phyloP scores from a whole-genome alignment of 2,888 invertebrate genomes.

The Xanthia icteritia region DNA sequence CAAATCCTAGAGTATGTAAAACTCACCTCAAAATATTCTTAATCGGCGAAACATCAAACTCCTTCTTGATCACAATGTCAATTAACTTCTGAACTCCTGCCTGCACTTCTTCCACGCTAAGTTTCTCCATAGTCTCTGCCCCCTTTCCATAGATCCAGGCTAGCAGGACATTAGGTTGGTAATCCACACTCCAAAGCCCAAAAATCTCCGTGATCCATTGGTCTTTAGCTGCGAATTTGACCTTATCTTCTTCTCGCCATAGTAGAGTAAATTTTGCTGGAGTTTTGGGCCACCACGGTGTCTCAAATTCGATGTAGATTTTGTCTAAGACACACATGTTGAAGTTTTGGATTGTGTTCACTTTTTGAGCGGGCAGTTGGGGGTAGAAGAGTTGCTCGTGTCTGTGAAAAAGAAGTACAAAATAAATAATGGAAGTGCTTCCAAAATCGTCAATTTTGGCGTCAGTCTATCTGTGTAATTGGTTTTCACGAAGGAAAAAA shows the following conservation, averaged over 20 bases:
- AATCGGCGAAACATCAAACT: slow-evolving; percentile 89
- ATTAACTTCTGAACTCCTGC: slow-evolving; percentile 90
- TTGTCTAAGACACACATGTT: slow-evolving; percentile 92
- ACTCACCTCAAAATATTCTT: slow-evolving; percentile 88
- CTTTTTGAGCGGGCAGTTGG: slow-evolving; percentile 88
- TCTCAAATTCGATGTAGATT: slow-evolving; percentile 92
- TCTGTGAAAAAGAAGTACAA: slow-evolving; percentile 71
- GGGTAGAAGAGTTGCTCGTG: slow-evolving; percentile 91
- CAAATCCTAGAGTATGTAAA: background rate
- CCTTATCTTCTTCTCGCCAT: slow-evolving; percentile 90
- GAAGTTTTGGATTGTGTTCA: slow-evolving; percentile 90
- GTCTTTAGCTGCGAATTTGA: slow-evolving; percentile 82
- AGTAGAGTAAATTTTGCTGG: slow-evolving; percentile 88
- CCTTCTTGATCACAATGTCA: slow-evolving; percentile 86
- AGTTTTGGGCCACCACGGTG: slow-evolving; percentile 91
- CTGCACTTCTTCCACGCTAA: slow-evolving; percentile 88
- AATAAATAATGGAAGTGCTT: background rate
- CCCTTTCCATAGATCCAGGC: slow-evolving; percentile 92
- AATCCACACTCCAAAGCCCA: slow-evolving; percentile 91
- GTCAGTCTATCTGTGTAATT: background rate
- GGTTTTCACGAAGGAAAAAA: background rate
- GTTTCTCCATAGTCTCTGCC: slow-evolving; percentile 91
- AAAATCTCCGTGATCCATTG: slow-evolving; percentile 92
- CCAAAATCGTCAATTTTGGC: background rate
- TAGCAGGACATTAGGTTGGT: slow-evolving; percentile 91